Percentiles rank a stretch among this genome's conserved stretches.
Evolutionary conservation across 2,113 vertebrate genomes (phyloP).

Genomic region (Tachuris rubrigastra): DNA sequence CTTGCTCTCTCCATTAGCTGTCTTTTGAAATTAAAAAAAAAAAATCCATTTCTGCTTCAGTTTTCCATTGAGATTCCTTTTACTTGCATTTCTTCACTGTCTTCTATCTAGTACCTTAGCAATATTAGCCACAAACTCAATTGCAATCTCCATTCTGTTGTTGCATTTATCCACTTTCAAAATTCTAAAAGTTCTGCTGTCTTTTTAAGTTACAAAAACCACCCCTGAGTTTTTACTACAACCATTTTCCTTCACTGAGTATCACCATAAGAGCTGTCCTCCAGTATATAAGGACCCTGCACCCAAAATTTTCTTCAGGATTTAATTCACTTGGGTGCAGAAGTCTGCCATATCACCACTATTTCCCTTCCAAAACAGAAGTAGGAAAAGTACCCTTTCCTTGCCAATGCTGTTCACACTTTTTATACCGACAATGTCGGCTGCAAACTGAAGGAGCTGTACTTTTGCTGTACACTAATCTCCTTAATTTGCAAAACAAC

Average conservation of each 20-base stretch:
- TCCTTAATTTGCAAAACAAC: neutral
- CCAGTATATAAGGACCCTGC: neutral
- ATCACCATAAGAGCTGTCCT: neutral
- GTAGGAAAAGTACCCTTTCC: neutral
- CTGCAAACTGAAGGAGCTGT: no score
- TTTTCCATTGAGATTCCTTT: neutral
- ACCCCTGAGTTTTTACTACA: neutral
- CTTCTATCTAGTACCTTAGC: neutral
- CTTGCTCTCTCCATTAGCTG: neutral
- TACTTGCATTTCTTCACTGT: neutral
- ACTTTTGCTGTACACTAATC: neutral
- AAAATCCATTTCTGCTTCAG: neutral
- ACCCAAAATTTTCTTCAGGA: neutral
- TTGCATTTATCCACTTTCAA: neutral
- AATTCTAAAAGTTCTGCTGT: neutral
- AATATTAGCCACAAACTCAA: neutral
- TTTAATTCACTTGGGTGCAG: neutral
- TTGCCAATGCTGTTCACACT: neutral
- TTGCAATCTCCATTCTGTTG: neutral
- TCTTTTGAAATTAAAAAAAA: neutral
- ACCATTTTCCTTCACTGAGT: neutral
- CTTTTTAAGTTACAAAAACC: neutral
- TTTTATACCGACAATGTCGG: neutral
- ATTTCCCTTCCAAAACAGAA: neutral
- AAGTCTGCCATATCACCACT: neutral